Conservation (phyloP, 2,113 vertebrate genomes). For the Neotoma lepida region DNA sequence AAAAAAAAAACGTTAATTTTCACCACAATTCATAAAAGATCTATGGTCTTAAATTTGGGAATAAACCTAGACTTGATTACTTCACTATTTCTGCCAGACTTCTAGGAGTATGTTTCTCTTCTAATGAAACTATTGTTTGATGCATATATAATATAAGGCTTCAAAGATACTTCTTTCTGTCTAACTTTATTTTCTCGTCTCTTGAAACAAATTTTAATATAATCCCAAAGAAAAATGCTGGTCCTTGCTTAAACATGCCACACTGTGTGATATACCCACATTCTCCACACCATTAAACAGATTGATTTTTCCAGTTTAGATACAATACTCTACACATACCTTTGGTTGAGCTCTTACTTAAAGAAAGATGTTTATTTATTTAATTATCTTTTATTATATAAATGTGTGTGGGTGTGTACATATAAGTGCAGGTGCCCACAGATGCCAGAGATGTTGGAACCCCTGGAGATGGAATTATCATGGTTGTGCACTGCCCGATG, state of each 20-base stretch:
- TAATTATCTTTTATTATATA: background rate
- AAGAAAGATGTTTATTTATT: background rate
- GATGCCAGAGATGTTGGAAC: background rate
- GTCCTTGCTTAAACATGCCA: background rate
- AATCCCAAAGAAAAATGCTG: background rate
- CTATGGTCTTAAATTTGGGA: background rate
- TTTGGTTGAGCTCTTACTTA: background rate
- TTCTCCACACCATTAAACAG: background rate
- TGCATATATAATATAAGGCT: background rate
- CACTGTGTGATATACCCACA: background rate
- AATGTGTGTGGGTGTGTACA: background rate
- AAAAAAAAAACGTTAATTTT: background rate
- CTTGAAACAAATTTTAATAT: conserved; percentile 28
- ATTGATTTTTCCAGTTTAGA: background rate
- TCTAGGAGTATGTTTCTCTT: background rate
- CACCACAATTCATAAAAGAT: background rate
- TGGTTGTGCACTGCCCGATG: background rate
- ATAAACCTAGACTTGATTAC: background rate
- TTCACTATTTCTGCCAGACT: background rate
- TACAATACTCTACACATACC: background rate
- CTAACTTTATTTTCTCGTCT: background rate
- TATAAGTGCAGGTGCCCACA: background rate
- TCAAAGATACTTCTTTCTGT: background rate
- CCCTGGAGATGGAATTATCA: background rate
- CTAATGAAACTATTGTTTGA: background rate